A percentile compares a stretch with the other conserved stretches of the same genome.
These are phyloP conservation scores for Beaufortia kweichowensis DNA, from an alignment of 2,113 vertebrate species.

Conservation along the genomic window DNA sequence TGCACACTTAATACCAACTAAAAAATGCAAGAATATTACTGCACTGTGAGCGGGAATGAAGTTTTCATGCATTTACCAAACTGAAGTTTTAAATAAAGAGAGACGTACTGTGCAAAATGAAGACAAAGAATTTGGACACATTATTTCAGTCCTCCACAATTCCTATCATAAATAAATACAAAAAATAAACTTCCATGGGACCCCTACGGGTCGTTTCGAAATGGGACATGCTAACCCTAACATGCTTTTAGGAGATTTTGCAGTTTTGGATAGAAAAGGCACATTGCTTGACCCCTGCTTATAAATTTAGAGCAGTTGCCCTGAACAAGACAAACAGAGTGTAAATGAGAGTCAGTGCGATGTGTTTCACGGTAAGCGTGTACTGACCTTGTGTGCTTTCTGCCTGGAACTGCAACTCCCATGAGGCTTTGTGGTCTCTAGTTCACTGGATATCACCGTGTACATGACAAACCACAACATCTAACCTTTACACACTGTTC, in stretches of 20 bases:
- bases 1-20: too few relatives aligned
- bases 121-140: too few relatives aligned
- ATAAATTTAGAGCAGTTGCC: background rate
- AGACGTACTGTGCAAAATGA: too few relatives aligned
- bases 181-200: too few relatives aligned
- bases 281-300: background rate
- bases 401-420: slow-evolving; percentile 59
- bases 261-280: background rate
- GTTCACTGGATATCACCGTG: slow-evolving; percentile 66
- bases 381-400: slow-evolving; percentile 50
- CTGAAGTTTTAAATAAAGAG: too few relatives aligned
- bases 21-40: background rate
- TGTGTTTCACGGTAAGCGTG: slow-evolving; percentile 16
- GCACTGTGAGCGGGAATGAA: too few relatives aligned
- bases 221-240: background rate
- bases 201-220: background rate
- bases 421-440: slow-evolving; percentile 53
- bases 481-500: slow-evolving; percentile 28
- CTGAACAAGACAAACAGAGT: background rate
- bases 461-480: slow-evolving; percentile 61
- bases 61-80: too few relatives aligned
- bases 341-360: background rate
- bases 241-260: background rate
- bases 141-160: too few relatives aligned
- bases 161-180: too few relatives aligned